Evolutionary conservation across 1,140 invertebrate species (phyloP).

Genomic region (Bombus superbus): DNA sequence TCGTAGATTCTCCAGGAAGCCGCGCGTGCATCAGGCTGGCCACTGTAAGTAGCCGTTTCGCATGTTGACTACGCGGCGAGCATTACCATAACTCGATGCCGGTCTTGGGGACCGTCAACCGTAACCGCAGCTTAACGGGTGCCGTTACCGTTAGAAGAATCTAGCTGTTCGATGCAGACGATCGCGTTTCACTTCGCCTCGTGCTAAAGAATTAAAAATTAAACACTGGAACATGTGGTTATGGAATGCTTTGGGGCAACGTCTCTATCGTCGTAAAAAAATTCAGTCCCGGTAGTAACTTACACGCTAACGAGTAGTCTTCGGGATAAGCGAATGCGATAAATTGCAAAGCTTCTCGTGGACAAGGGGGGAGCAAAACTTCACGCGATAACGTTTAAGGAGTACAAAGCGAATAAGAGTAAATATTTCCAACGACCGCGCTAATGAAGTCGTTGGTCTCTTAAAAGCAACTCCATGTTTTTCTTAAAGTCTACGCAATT

Average conservation of each 20-base stretch:
- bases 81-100: conserved; percentile 46
- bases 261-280: not conserved
- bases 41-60: conserved; percentile 38
- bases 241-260: not conserved
- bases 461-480: no score
- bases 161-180: not conserved
- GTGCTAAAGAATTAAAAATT: not conserved
- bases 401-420: no score
- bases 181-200: not conserved
- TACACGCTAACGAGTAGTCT: no score
- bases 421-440: no score
- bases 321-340: no score
- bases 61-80: conserved; percentile 21
- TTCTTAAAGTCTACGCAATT: no score
- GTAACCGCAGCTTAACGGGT: conserved; percentile 38
- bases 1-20: no score
- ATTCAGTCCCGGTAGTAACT: no score
- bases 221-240: not conserved
- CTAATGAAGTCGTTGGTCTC: no score
- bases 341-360: no score
- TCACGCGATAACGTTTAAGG: no score
- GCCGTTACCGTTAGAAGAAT: conserved; percentile 35
- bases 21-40: not conserved
- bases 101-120: conserved; percentile 15
- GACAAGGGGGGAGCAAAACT: no score